phyloP scores from a whole-genome alignment of 2,113 vertebrate genomes.

The Pardalotus punctatus region DNA sequence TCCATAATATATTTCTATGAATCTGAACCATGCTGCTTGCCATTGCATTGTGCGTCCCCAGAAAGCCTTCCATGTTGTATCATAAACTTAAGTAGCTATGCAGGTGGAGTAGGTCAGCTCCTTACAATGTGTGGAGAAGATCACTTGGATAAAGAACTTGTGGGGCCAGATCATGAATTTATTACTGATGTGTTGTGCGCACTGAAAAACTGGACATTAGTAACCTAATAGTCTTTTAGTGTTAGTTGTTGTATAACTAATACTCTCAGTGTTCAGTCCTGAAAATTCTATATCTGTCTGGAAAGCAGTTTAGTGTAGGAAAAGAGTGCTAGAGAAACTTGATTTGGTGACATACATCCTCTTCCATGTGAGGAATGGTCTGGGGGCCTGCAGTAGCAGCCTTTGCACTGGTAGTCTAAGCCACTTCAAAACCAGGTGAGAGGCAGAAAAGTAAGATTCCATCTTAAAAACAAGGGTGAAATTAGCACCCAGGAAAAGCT shows the following conservation, averaged over 20 bases:
- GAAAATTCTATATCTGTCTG: background rate
- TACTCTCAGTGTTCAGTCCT: background rate
- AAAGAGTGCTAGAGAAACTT: background rate
- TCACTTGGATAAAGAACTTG: background rate
- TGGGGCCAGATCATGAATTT: background rate
- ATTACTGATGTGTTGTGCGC: background rate
- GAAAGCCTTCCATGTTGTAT: background rate
- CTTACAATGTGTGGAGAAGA: background rate
- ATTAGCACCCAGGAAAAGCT: background rate
- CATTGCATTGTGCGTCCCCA: background rate
- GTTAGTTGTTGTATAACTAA: background rate
- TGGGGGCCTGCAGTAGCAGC: background rate
- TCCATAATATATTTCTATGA: background rate
- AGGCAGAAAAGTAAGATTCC: background rate
- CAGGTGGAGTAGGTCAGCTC: background rate
- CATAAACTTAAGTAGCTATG: background rate
- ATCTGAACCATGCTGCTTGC: background rate
- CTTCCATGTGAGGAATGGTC: background rate
- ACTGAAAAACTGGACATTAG: background rate
- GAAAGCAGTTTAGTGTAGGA: background rate
- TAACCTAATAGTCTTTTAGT: background rate
- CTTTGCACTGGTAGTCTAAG: background rate
- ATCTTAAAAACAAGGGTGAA: background rate
- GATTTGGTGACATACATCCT: background rate
- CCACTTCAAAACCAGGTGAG: background rate